Base-by-base conservation (phyloP, 2,797 vertebrate species). In the Ptychadena robeensis region DNA sequence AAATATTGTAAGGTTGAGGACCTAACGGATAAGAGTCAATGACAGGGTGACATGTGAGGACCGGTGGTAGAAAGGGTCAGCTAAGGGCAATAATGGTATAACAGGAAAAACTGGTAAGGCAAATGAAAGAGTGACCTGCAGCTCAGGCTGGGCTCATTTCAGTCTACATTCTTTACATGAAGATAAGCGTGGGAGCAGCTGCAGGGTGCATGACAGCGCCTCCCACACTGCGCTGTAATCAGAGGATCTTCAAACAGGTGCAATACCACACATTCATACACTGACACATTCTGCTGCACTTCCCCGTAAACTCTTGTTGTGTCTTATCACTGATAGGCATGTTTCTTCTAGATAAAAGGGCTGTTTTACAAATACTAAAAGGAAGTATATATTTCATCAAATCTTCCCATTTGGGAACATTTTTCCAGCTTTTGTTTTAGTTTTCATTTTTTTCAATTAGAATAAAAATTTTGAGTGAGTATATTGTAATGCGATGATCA, bases 91-190 rank as follows among this genome's bases (percentile, higher is more conserved):
- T 64, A 74, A 59, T 25, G 32, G 10, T 35, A 57, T 69, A 72
- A 59, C 80, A 75, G 57, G 80, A 82, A 75, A 82, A 82, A 82
- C 80, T 82, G 72, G 80, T 82, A 59, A 22, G 38, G 35, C 72
- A 68, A 63, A 69, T 3, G 22, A n/a, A 15, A 31, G 74, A 66
- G 64, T 82, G 40, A 75, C 80, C 80, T 69, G 59, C 64, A 61
- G 64, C 71, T 40, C 80, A 81, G 71, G 38, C 63, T 37, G 40
- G 64, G 37, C 15, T 15, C 34, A 25, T 44, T 44, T 66, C 38
- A 38, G 11, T 27, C 72, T 75, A 11, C 72, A 75, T 75, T 69
- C 80, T 31, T 82, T 25, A 30, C 71, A 67, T 67, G 40, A 27
- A 9, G 37, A 57, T 30, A 69, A 68, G 44, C 53, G 57, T 75